A percentile compares a stretch with the other conserved stretches of the same genome.
Conservation (phyloP, 2,888 invertebrate species). For the Pollenia amentaria region DNA sequence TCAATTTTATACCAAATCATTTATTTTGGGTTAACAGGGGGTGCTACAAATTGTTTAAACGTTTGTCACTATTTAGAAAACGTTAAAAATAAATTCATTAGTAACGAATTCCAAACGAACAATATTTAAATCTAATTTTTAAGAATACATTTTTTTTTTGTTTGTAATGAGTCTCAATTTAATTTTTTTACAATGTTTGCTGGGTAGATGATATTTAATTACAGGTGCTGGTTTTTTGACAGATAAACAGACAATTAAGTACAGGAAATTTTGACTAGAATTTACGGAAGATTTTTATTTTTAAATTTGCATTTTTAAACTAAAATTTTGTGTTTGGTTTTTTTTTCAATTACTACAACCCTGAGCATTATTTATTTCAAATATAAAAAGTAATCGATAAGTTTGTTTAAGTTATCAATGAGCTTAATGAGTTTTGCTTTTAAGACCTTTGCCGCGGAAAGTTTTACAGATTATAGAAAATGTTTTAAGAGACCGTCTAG, state of each 20-base stretch:
- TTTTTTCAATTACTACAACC: conserved; percentile 29
- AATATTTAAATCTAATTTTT: conserved; percentile 24
- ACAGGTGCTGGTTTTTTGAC: conserved; percentile 43
- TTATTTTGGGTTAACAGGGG: conserved; percentile 21
- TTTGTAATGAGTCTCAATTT: neutral
- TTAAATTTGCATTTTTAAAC: conserved; percentile 23
- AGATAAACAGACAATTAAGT: neutral
- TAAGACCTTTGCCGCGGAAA: conserved; percentile 26
- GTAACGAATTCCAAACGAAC: neutral
- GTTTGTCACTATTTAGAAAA: conserved; percentile 39
- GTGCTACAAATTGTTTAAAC: conserved; percentile 52
- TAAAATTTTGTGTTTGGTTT: conserved; percentile 2
- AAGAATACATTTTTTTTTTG: conserved; percentile 1
- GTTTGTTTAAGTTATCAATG: conserved; percentile 24
- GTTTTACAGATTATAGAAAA: neutral
- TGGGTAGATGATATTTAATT: conserved; percentile 56
- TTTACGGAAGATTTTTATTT: conserved; percentile 24
- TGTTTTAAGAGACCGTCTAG: neutral
- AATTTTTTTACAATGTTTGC: conserved; percentile 30
- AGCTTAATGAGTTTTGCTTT: conserved; percentile 31
- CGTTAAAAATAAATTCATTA: conserved; percentile 5
- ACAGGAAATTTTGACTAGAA: conserved; percentile 2
- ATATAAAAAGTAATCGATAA: conserved; percentile 22
- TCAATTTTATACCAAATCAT: conserved; percentile 31
- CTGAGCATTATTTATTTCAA: conserved; percentile 26